Evolutionary conservation across 2,888 invertebrate species (phyloP).

Genomic region (Ectropis crepuscularia): DNA sequence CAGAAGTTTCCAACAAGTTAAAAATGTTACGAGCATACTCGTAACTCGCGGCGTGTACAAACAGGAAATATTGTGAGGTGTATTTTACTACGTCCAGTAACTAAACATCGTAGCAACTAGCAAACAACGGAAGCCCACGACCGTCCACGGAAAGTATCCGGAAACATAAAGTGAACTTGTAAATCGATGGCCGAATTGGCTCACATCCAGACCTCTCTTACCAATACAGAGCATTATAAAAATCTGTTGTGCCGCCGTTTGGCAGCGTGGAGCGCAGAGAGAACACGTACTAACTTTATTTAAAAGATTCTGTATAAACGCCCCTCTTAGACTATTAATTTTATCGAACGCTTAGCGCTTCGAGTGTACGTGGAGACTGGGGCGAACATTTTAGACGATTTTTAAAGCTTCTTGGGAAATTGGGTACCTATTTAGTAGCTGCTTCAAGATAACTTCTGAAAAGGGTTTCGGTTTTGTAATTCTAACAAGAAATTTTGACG

Average conservation of each 20-base stretch:
- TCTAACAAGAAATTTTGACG: too few species aligned
- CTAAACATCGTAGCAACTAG: conserved; percentile 10
- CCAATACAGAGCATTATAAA: conserved; percentile 81
- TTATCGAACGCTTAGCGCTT: conserved; percentile 63
- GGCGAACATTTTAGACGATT: conserved; percentile 17
- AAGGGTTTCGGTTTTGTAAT: neutral
- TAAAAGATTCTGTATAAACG: conserved; percentile 76
- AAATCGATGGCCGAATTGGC: conserved; percentile 83
- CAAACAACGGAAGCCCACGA: conserved; percentile 53
- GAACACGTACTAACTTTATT: conserved; percentile 78
- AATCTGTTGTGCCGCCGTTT: conserved; percentile 82
- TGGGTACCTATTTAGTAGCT: neutral
- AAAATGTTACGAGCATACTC: too few species aligned
- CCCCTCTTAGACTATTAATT: conserved; percentile 70
- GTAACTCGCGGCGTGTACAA: too few species aligned
- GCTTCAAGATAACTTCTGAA: neutral
- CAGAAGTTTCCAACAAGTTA: too few species aligned
- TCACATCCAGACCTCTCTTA: conserved; percentile 73
- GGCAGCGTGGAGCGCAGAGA: conserved; percentile 62
- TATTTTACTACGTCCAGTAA: neutral
- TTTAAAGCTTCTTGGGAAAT: conserved; percentile 16
- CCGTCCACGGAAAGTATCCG: conserved; percentile 68
- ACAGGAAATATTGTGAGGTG: neutral
- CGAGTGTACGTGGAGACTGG: conserved; percentile 35
- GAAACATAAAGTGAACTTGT: conserved; percentile 76